Base-by-base conservation (phyloP, 2,888 invertebrate species). In the Cryptus armator region DNA sequence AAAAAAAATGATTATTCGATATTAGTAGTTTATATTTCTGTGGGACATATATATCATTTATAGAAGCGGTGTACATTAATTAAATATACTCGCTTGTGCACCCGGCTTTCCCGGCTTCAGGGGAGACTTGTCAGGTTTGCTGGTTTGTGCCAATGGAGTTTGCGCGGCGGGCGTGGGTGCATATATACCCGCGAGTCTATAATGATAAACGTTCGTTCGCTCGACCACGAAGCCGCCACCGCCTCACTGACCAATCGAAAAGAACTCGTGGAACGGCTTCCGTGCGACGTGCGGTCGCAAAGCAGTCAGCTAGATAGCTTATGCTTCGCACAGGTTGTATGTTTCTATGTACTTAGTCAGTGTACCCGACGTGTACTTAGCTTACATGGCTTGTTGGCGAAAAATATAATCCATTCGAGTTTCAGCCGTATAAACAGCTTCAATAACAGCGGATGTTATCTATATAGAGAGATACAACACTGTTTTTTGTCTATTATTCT, bases 261-360 rank as follows among this genome's bases (percentile, higher is more conserved):
- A 86, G 81, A 86, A 87, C 84, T 84, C 81, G 86, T 78, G 75
- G 56, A 84, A 86, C 87, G 80, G 86, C 87, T 87, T 86, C 87
- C 86, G 87, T 84, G 83, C 83, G 66, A 77, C 85, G 76, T 80
- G 82, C 80, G 76, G 82, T 83, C 82, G 76, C 82, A 62, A 77
- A 59, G 74, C 74, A 56, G 51, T 67, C 67, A 48, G 76, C 24
- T 82, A 79, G 67, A 66, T 76, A 44, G 62, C 16, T 19, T 59
- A 77, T 66, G 51, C 19, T 44, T 4, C 14, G 44, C 59, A 44
- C 71, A 66, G 71, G 79, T 81, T 78, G 82, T 71, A 66, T 59
- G 71, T 80, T 75, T 59, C 75, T 59, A 29, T 56, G 51, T 66
- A 72, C 67, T 51, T 53, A 29, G 56, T 70, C 70, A 66, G 64